Conservation (phyloP, 2,888 invertebrate genomes). For the Watsonalla binaria region DNA sequence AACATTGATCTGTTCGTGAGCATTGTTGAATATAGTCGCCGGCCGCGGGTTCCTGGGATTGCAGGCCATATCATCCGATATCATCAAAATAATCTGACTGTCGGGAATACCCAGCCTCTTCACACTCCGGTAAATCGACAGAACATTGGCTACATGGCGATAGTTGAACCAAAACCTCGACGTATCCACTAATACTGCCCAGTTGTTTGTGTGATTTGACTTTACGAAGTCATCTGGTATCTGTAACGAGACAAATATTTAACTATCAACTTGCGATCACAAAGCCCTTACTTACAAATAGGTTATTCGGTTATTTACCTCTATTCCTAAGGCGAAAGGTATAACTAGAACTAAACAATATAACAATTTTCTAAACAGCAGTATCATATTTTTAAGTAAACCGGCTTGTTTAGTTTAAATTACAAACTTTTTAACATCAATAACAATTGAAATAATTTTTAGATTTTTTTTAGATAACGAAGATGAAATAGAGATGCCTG, state of each 20-base stretch:
- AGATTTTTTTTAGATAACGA: too few relatives aligned
- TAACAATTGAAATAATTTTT: too few relatives aligned
- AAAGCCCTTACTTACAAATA: background rate
- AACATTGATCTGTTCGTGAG: conserved; percentile 98
- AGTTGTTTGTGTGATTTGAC: conserved; percentile 96
- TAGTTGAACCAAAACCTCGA: conserved; percentile 99
- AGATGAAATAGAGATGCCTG: too few relatives aligned
- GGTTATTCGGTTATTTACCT: conserved; percentile 9
- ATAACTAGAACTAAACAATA: background rate
- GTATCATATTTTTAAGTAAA: background rate
- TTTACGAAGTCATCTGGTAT: conserved; percentile 78
- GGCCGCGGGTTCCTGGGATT: conserved; percentile 98
- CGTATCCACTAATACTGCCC: conserved; percentile 99
- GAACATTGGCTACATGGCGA: conserved; percentile 98
- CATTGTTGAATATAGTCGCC: conserved; percentile 98
- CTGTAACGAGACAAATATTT: conserved; percentile 29
- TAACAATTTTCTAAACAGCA: background rate
- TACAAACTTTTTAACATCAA: too few relatives aligned
- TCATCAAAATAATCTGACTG: conserved; percentile 98
- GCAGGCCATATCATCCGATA: conserved; percentile 99
- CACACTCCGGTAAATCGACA: conserved; percentile 98
- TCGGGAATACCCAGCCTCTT: conserved; percentile 99
- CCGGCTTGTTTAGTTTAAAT: too few relatives aligned
- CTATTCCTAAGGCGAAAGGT: conserved; percentile 7
- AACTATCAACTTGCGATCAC: background rate